Evolutionary conservation across 2,888 invertebrate species (phyloP), one percentile per base, ranked within the genome.

Genomic region (Ornithoptera priamus): DNA sequence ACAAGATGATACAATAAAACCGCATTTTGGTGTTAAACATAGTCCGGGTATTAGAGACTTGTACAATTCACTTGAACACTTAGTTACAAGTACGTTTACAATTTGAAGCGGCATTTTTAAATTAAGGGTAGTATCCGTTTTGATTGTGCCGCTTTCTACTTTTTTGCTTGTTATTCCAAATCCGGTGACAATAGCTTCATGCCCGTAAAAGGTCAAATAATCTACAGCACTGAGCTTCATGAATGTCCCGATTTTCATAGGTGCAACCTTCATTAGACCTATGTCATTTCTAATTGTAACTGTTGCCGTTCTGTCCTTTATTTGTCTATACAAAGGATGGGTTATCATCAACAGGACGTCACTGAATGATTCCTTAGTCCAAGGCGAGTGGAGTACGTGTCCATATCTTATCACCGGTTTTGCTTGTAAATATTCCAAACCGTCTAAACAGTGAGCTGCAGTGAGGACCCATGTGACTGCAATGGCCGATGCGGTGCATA

Each of bases 151-250:
- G 7, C 18, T 39, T 12, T 18, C 12, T 30, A 53, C 8, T 2
- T 10, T 63, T 65, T 69, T 39, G 0, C 18, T 65, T 10, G 60
- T 62, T 10, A 65, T 17, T 30, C 69, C 69, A 56, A 46, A 69
- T 24, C 69, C 69, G 0, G 57, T 56, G 8, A 69, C 8, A n/a
- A 69, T 4, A 2, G 61, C 69, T 60, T 67, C 67, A 17, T 67
- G 67, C 17, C 67, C 67, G 39, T 61, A 67, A n/a, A 67, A 39
- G 15, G 61, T 22, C 18, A 39, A 18, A 30, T 46, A 65, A 50
- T 66, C 66, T 18, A 66, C 66, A 30, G 66, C 59, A 50, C 66
- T 66, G 6, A 66, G 60, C 46, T 66, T 67, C 50, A 67, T 53
- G 30, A 36, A 67, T 1, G 8, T 53, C 17, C 15, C 18, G 17